Evolutionary conservation across 2,888 invertebrate genomes (phyloP), one percentile per base, ranked within the genome.

Genomic region (Deilephila elpenor): DNA sequence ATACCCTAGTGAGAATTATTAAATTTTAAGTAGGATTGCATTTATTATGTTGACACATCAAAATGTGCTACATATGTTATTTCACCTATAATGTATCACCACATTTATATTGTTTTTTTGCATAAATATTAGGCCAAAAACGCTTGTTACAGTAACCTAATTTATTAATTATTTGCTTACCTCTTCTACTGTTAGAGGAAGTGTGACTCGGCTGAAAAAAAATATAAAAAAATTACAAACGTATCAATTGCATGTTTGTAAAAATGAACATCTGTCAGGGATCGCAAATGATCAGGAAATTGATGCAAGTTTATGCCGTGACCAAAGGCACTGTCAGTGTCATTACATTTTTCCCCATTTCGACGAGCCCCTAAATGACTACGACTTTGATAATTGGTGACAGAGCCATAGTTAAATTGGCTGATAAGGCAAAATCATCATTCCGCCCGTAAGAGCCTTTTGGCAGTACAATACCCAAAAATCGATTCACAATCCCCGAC

Each of bases 131-230:
- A 34, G 34, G 32, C 34, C 64, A 62, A 71, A 59, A 78, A 11
- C 76, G 82, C 79, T 83, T 84, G 79, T 78, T 67, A 75, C 14
- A 59, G 14, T 75, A 71, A 32, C 64, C 32, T 73, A 70, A 74
- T 78, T 44, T 74, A 34, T 62, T 72, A 72, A 75, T 74, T 59
- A 74, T 44, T 74, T 75, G 77, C 97, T 96, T 96, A 98, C 98
- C 97, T 99, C 99, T 95, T 99, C 98, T 83, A 99, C 99, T 86
- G 98, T 98, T 93, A 99, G 96, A 89, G 99, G 99, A 93, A 99
- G 96, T 92, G 98, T 97, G 88, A 99, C 98, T 90, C 99, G 98
- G 96, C 99, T 99, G 96, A 89, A 96, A 96, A 89, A 85, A 91
- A 93, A 88, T 76, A 73, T 44, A 72, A 11, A 71, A 71, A 29